These are phyloP conservation scores for Hypotaenidia okinawae DNA, from an alignment of 2,797 vertebrate genomes.

Conservation along the genomic window DNA sequence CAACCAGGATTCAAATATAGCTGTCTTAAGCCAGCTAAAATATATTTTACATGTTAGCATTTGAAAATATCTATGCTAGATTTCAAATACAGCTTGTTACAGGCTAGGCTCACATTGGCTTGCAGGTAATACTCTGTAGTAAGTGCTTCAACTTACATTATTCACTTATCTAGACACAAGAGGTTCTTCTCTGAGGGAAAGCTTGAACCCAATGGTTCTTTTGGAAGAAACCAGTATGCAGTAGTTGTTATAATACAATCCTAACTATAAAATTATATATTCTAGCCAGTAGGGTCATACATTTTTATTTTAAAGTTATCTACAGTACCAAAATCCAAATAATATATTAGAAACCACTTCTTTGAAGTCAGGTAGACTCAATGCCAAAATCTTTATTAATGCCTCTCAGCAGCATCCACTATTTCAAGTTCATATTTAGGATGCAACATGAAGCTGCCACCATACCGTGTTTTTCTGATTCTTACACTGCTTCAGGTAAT, in stretches of 20 bases:
- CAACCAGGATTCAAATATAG: neutral
- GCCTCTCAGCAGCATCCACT: neutral
- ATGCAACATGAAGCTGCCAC: neutral
- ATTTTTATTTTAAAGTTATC: constrained; percentile 8
- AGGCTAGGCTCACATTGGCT: neutral
- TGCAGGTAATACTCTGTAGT: neutral
- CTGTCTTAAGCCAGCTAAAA: neutral
- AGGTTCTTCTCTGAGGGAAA: neutral
- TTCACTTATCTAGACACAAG: neutral
- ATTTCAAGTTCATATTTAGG: neutral
- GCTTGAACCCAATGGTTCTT: neutral
- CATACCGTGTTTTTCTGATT: neutral
- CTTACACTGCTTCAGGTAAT: neutral
- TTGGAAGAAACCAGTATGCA: neutral
- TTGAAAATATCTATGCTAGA: neutral
- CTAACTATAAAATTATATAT: neutral
- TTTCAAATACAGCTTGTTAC: neutral
- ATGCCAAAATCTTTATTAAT: constrained; percentile 9
- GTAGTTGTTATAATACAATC: neutral
- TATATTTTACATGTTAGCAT: neutral
- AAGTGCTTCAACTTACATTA: neutral
- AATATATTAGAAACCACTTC: neutral
- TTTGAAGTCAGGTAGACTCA: neutral
- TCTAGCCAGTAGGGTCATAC: constrained; percentile 21
- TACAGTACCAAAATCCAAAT: neutral